Percentiles rank a stretch among this genome's conserved stretches.
phyloP scores from a whole-genome alignment of 2,797 vertebrate species.

The Crenuchus spilurus region DNA sequence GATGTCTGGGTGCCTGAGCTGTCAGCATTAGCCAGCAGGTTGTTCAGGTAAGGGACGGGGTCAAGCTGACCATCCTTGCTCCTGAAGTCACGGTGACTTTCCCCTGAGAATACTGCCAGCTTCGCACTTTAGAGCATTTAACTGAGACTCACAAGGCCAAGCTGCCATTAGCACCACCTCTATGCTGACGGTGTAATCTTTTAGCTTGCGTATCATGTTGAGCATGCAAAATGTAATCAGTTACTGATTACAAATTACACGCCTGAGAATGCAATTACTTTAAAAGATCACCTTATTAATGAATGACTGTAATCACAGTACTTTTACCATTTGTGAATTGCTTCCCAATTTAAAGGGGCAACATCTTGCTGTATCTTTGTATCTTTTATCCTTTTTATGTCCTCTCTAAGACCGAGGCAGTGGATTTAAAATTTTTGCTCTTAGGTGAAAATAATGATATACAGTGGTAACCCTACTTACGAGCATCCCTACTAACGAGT shows the following conservation, averaged over 20 bases:
- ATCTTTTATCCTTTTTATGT: no score
- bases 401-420: no score
- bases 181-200: slow-evolving; percentile 48
- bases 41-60: slow-evolving; percentile 29
- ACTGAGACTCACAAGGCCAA: slow-evolving; percentile 42
- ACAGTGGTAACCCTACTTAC: no score
- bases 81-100: slow-evolving; percentile 43
- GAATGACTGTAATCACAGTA: background rate
- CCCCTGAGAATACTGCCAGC: slow-evolving; percentile 41
- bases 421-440: no score
- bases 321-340: background rate
- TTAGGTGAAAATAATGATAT: no score
- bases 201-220: background rate
- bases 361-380: no score
- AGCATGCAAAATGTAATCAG: background rate
- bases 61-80: slow-evolving; percentile 43
- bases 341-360: no score
- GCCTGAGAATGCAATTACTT: background rate
- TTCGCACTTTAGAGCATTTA: slow-evolving; percentile 52
- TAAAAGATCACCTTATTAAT: background rate
- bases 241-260: background rate
- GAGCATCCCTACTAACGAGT: no score
- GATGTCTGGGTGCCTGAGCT: background rate
- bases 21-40: background rate
- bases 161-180: slow-evolving; percentile 34